Evolutionary conservation across 2,797 vertebrate genomes (phyloP), one percentile per base, ranked within the genome.

Genomic region (Eupleurogrammus muticus): DNA sequence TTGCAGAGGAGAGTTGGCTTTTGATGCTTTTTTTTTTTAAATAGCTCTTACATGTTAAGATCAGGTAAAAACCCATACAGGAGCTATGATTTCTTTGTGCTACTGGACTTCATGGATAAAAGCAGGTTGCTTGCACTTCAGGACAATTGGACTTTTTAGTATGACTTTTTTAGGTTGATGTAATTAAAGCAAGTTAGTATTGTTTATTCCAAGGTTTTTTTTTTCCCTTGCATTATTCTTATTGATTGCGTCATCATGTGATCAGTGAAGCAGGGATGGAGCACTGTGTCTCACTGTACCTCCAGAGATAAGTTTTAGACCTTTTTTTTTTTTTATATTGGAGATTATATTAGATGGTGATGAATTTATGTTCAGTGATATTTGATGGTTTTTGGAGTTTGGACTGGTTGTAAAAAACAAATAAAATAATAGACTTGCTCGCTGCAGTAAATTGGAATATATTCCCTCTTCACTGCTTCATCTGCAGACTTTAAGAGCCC

Each of bases 161-260:
- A 48, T n/a, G n/a, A n/a, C n/a, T n/a, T n/a, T n/a, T n/a, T n/a
- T n/a, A 32, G 23, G 34, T 12, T 59, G 46, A 55, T 20, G 14
- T 48, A 17, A 47, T 71, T 46, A 56, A 80, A 77, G 24, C 38
- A 20, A 5, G 17, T 19, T 21, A 17, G 28, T 6, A 13, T 10
- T 42, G 3, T 62, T 66, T 17, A 12, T 21, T 72, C 7, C 38
- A n/a, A n/a, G 13, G 2, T 58, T 69, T 59, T 54, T 38, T 5
- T 17, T 19, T 32, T 36, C 12, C 59, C 69, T 56, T 32, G 13
- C 38, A 16, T 67, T 56, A 17, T 66, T 61, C 5, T 44, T 82
- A 65, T 74, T 58, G 77, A 84, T 75, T 66, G 46, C 19, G 14
- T 48, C 76, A 76, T 42, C 79, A 85, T 85, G 81, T 90, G 77